Conservation (phyloP, 2,797 vertebrate species). For the Denticeps clupeoides region DNA sequence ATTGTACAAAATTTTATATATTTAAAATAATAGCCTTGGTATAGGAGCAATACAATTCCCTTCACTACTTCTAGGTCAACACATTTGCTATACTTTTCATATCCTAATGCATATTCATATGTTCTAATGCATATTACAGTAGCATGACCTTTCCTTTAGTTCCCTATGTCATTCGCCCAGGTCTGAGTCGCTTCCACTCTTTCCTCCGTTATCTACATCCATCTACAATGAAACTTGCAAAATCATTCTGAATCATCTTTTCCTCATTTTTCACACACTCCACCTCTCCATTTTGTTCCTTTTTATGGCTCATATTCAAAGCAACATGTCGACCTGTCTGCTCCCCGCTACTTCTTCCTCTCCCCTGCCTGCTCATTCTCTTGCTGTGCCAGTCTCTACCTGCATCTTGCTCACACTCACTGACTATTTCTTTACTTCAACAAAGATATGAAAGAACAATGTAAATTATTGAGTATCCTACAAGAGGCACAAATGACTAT, state of each 20-base stretch:
- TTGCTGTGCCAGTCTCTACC: neutral
- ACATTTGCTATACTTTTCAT: too few relatives aligned
- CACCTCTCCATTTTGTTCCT: slow-evolving; percentile 23
- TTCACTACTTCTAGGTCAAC: too few relatives aligned
- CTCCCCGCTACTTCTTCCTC: too few relatives aligned
- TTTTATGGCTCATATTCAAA: slow-evolving; percentile 22
- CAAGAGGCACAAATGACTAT: neutral
- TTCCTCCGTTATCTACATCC: slow-evolving; percentile 5
- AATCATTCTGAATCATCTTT: slow-evolving; percentile 3
- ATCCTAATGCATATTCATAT: too few relatives aligned
- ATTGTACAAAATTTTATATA: too few relatives aligned
- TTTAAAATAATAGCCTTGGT: too few relatives aligned
- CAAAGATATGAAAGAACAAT: slow-evolving; percentile 17
- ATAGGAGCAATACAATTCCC: too few relatives aligned
- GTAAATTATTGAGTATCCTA: slow-evolving; percentile 20
- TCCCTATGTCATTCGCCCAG: neutral
- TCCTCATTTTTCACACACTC: neutral
- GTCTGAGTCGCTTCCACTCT: slow-evolving; percentile 17
- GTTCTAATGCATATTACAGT: too few relatives aligned
- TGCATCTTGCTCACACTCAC: neutral
- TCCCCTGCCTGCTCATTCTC: neutral
- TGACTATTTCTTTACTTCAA: slow-evolving; percentile 1
- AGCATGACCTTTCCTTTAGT: neutral
- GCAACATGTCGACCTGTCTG: neutral
- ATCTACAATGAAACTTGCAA: neutral